Percentiles rank a stretch among this genome's conserved stretches.
Conservation (phyloP, 2,797 vertebrate genomes). For the Acanthurus leucopareius region DNA sequence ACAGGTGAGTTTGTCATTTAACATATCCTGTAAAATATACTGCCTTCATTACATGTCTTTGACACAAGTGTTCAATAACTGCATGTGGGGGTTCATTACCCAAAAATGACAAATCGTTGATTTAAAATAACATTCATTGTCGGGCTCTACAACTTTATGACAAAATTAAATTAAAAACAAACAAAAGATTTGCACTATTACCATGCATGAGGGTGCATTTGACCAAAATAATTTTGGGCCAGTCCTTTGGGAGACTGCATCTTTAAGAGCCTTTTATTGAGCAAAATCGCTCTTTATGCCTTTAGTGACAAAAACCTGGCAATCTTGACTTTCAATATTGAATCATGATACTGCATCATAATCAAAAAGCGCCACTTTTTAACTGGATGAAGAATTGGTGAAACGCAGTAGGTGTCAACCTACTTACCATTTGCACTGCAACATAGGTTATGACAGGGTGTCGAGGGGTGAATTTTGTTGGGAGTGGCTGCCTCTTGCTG, state of each 20-base stretch:
- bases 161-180: background rate
- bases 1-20: too few species aligned
- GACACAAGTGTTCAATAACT: too few species aligned
- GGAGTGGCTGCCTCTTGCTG: conserved; percentile 68
- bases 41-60: too few species aligned
- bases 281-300: conserved; percentile 47
- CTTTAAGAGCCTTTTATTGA: conserved; percentile 67
- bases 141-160: too few species aligned
- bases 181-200: background rate
- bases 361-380: conserved; percentile 37
- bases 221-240: conserved; percentile 3
- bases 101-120: too few species aligned
- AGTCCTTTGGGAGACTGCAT: conserved; percentile 73
- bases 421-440: conserved; percentile 77
- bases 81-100: too few species aligned
- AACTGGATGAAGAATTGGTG: conserved; percentile 42
- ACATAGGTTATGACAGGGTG: conserved; percentile 62
- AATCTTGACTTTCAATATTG: conserved; percentile 47
- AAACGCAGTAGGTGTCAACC: conserved; percentile 62
- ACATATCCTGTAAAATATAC: too few species aligned
- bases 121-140: too few species aligned
- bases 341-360: conserved; percentile 69
- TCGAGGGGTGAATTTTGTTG: conserved; percentile 65
- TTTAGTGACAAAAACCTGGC: conserved; percentile 57
- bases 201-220: background rate